phyloP scores from a whole-genome alignment of 2,888 invertebrate species.

The Ametastegia equiseti region DNA sequence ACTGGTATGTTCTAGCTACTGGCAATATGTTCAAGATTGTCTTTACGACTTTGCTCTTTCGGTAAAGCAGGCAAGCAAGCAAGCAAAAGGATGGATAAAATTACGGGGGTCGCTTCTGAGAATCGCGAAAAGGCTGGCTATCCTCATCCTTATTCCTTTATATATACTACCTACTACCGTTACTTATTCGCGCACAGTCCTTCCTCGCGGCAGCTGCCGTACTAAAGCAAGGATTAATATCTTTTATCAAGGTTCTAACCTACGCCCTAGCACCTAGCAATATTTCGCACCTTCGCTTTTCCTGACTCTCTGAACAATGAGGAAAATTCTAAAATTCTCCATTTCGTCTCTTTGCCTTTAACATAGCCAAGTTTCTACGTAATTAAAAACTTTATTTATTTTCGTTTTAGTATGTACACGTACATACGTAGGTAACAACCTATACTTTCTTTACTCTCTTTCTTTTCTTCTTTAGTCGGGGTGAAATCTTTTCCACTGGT shows the following conservation, averaged over 20 bases:
- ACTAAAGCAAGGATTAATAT: neutral
- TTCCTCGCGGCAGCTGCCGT: neutral
- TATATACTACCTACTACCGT: too few relatives aligned
- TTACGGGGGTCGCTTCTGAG: neutral
- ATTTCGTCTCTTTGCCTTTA: neutral
- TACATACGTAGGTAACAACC: neutral
- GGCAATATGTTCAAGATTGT: slow-evolving; percentile 37
- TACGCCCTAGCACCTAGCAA: neutral
- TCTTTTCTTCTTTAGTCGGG: too few relatives aligned
- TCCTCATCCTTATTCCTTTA: neutral
- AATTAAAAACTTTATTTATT: neutral
- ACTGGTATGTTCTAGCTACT: neutral
- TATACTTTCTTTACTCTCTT: too few relatives aligned
- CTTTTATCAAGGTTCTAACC: slow-evolving; percentile 16
- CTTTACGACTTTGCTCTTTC: slow-evolving; percentile 24
- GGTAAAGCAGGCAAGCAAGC: neutral
- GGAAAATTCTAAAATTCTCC: neutral
- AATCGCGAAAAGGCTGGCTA: neutral
- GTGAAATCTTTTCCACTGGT: neutral
- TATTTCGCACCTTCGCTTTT: neutral
- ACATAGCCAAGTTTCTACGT: neutral
- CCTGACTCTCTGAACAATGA: neutral
- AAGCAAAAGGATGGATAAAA: slow-evolving; percentile 4
- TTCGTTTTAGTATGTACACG: too few relatives aligned
- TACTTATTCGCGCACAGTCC: too few relatives aligned